Conservation (phyloP, 2,113 vertebrate genomes). For the Zosterops borbonicus region DNA sequence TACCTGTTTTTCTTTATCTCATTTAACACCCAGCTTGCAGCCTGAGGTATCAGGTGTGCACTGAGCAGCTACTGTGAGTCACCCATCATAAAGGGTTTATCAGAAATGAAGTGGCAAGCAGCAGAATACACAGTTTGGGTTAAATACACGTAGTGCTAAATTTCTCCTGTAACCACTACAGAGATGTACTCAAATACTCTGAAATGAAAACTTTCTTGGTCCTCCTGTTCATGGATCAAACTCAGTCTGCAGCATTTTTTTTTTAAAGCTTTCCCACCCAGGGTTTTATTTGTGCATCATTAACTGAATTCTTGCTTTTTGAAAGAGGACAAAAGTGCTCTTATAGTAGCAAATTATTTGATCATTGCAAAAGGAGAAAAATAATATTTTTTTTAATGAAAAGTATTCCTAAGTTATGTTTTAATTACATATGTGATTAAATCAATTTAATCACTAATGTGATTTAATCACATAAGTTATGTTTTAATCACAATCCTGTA, state of each 20-base stretch:
- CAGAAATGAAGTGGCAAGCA: not conserved
- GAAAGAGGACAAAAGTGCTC: not conserved
- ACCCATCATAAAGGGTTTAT: not conserved
- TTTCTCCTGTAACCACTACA: not conserved
- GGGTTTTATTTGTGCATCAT: not conserved
- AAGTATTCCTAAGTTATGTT: not conserved
- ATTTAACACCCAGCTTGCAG: not conserved
- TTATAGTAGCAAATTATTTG: not conserved
- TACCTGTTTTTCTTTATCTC: not conserved
- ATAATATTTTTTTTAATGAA: not conserved
- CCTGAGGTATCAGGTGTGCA: not conserved
- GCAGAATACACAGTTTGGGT: not conserved
- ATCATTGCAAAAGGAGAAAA: not conserved
- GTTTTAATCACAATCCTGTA: not conserved
- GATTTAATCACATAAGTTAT: not conserved
- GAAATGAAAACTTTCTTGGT: not conserved
- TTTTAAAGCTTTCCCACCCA: not conserved
- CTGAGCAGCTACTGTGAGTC: not conserved
- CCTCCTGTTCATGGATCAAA: not conserved
- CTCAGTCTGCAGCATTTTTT: not conserved
- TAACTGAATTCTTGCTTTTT: not conserved
- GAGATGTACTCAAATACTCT: not conserved
- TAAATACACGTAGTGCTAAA: not conserved
- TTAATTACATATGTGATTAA: too few relatives aligned
- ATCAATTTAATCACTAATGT: too few relatives aligned